A percentile compares a stretch with the other conserved stretches of the same genome.
These are phyloP conservation scores for Thinocorus orbignyianus DNA, from an alignment of 2,113 vertebrate species.

Conservation along the genomic window DNA sequence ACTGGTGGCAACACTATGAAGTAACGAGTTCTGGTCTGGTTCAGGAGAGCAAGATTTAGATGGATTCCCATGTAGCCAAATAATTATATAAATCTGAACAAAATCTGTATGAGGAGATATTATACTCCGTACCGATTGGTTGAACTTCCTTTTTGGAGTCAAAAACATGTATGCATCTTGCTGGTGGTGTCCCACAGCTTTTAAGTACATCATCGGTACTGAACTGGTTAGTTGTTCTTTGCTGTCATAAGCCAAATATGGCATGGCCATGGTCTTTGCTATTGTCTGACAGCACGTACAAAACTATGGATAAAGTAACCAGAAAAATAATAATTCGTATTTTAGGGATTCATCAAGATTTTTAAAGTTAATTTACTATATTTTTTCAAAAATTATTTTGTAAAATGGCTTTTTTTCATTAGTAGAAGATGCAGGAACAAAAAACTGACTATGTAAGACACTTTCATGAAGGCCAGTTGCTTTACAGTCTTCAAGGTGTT, in stretches of 20 bases:
- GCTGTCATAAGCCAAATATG: neutral
- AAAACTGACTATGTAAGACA: neutral
- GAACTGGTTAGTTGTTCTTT: neutral
- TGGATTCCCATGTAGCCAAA: neutral
- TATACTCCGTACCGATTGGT: neutral
- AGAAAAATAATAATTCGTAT: neutral
- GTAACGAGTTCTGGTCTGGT: neutral
- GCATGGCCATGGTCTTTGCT: neutral
- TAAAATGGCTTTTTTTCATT: neutral
- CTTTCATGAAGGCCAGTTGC: neutral
- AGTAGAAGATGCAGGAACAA: neutral
- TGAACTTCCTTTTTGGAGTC: neutral
- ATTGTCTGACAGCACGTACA: neutral
- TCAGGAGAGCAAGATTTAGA: neutral
- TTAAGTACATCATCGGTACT: neutral
- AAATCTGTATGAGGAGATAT: neutral
- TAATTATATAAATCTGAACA: neutral
- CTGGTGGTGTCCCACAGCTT: neutral
- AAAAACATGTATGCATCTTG: neutral
- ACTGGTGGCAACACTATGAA: neutral
- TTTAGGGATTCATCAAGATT: neutral
- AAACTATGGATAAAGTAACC: neutral
- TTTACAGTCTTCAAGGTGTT: neutral
- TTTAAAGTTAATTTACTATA: neutral
- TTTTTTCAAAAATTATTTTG: neutral